Evolutionary conservation across 2,888 invertebrate species (phyloP), one percentile per base, ranked within the genome.

Genomic region (Drosophila quinaria): DNA sequence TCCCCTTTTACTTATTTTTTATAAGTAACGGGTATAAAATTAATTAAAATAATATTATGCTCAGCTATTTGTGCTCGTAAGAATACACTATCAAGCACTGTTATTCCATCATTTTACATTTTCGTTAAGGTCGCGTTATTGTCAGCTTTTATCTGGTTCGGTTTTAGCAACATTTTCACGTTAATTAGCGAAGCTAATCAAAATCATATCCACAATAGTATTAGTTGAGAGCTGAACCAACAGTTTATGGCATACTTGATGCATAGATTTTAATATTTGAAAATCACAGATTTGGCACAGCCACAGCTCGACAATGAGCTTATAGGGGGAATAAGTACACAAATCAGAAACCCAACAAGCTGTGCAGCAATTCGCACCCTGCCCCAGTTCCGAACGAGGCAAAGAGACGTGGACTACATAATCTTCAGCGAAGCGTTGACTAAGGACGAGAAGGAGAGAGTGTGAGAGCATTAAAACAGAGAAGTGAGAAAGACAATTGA

Each of bases 261-360:
- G 61, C 66, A 74, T 67, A 44, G 71, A 75, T 75, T 67, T 74
- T 71, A 9, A 72, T 35, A 70, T 61, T 75, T 60, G 17, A 61
- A 50, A 76, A 75, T 68, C 75, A 59, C 64, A 63, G 62, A 44
- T 55, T 68, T 31, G 10, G 17, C 11, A 41, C n/a, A 25, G 19
- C 25, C 56, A 33, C 46, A 15, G 54, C 49, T 39, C 25, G 39
- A 59, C 51, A 56, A 47, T 35, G 42, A 35, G 35, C 54, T 49
- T 50, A 17, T 22, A 22, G 22, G 22, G 67, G 22, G 58, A 37
- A 63, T 54, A 69, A 44, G 66, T 66, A 64, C 71, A 78, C 82
- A 83, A 83, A 83, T 83, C 82, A 82, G 69, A 82, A 80, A 80
- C 71, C 68, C 78, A 84, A 83, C 85, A 81, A 83, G 85, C 82